Percentiles rank a stretch among this genome's conserved stretches.
These are phyloP conservation scores for Panorpa germanica DNA, from an alignment of 2,888 invertebrate genomes.

Conservation along the genomic window DNA sequence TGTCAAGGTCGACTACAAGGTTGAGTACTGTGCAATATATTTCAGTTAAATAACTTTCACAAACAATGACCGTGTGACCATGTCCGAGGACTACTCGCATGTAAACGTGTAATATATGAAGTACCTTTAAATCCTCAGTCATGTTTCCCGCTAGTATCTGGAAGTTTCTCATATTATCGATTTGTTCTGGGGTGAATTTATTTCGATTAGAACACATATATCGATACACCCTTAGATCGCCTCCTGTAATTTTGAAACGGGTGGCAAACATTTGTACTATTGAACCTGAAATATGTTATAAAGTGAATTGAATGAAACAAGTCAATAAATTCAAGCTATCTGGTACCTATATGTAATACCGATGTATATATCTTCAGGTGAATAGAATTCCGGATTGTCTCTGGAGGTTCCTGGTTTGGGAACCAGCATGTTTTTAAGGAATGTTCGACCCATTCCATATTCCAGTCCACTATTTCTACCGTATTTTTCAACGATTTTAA, in stretches of 20 bases:
- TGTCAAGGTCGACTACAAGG: no score
- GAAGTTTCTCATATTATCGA: slow-evolving; percentile 46
- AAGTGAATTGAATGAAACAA: neutral
- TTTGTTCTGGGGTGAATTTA: slow-evolving; percentile 46
- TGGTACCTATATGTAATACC: no score
- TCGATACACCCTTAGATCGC: slow-evolving; percentile 57
- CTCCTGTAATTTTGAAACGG: slow-evolving; percentile 56
- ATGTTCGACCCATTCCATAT: slow-evolving; percentile 55
- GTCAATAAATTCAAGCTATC: neutral
- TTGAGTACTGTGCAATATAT: no score
- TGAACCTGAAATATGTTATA: slow-evolving; percentile 25
- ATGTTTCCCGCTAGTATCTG: slow-evolving; percentile 44
- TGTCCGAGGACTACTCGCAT: no score
- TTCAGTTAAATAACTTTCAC: no score
- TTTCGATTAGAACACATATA: slow-evolving; percentile 53
- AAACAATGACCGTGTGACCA: no score
- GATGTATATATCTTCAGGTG: slow-evolving; percentile 60
- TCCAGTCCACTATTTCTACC: slow-evolving; percentile 58
- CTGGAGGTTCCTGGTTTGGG: slow-evolving; percentile 48
- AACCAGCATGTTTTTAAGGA: slow-evolving; percentile 43
- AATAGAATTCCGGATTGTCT: slow-evolving; percentile 55
- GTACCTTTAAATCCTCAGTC: no score
- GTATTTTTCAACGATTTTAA: slow-evolving; percentile 53
- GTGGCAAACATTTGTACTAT: slow-evolving; percentile 52
- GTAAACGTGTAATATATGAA: no score